Percentiles rank a stretch among this genome's conserved stretches.
phyloP scores from a whole-genome alignment of 2,113 vertebrate genomes.

The Pycnonotus jocosus region DNA sequence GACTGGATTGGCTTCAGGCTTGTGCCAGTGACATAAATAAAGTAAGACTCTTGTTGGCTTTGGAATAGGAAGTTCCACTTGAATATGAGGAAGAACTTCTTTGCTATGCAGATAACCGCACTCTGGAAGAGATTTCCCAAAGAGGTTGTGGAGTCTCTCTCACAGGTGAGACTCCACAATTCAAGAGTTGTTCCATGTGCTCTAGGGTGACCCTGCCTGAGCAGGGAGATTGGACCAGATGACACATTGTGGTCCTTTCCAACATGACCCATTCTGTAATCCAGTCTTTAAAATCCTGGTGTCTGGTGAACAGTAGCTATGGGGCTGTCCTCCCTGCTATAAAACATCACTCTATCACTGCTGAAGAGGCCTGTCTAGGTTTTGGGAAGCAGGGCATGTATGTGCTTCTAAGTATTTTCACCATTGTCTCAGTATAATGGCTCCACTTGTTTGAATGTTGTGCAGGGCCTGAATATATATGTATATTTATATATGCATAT shows the following conservation, averaged over 20 bases:
- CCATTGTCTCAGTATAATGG: constrained; percentile 31
- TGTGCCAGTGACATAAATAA: background rate
- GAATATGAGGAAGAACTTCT: background rate
- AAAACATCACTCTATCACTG: fast-evolving
- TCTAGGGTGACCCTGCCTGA: background rate
- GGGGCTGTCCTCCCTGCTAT: background rate
- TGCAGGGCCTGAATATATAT: constrained; percentile 50
- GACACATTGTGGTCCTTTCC: background rate
- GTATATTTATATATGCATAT: background rate
- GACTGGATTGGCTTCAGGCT: background rate
- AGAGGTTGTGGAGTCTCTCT: background rate
- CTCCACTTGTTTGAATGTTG: constrained; percentile 64
- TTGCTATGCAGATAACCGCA: background rate
- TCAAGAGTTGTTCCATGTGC: background rate
- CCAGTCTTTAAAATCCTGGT: background rate
- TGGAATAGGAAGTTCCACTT: background rate
- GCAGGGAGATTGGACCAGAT: background rate
- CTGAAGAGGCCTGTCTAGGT: background rate
- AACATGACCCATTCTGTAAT: background rate
- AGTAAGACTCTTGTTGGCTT: background rate
- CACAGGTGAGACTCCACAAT: no score
- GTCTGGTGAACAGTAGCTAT: background rate
- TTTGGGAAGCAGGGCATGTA: background rate
- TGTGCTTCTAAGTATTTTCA: background rate
- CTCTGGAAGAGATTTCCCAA: background rate